phyloP scores from a whole-genome alignment of 2,888 invertebrate genomes.

The Eupelmus urozonus region DNA sequence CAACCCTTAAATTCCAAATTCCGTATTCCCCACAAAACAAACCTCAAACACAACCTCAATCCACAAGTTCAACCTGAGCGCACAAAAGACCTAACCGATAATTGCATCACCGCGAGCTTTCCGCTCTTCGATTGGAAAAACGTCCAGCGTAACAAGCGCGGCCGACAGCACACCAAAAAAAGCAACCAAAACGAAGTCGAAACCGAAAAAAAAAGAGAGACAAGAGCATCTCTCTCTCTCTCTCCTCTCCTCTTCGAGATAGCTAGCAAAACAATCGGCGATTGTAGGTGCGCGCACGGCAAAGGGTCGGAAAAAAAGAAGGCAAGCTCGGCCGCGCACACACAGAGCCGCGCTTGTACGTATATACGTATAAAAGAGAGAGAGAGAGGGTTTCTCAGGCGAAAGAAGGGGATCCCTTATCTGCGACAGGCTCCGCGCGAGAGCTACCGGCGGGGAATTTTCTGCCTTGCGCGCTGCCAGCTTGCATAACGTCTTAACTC shows the following conservation, averaged over 20 bases:
- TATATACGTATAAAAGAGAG: background rate
- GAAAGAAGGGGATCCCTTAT: conserved; percentile 52
- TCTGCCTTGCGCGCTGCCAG: conserved; percentile 28
- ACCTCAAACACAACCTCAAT: no score
- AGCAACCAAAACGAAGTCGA: background rate
- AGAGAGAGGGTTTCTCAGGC: conserved; percentile 21
- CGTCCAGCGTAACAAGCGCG: background rate
- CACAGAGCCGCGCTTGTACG: conserved; percentile 5
- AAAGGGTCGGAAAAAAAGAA: background rate
- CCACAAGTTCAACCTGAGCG: no score
- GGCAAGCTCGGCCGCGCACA: background rate
- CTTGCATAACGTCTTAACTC: conserved; percentile 59
- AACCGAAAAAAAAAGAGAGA: background rate
- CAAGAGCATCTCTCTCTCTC: background rate
- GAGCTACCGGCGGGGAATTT: conserved; percentile 33
- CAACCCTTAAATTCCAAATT: no score
- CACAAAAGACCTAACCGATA: background rate
- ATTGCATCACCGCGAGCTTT: background rate
- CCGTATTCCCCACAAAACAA: no score
- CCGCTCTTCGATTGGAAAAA: conserved; percentile 1
- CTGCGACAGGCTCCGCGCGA: conserved; percentile 52
- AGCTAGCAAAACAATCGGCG: conserved; percentile 46
- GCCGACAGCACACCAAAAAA: conserved; percentile 1
- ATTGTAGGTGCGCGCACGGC: conserved; percentile 43
- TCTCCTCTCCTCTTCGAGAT: background rate